Evolutionary conservation across 2,113 vertebrate species (phyloP).

Genomic region (Eretmochelys imbricata): DNA sequence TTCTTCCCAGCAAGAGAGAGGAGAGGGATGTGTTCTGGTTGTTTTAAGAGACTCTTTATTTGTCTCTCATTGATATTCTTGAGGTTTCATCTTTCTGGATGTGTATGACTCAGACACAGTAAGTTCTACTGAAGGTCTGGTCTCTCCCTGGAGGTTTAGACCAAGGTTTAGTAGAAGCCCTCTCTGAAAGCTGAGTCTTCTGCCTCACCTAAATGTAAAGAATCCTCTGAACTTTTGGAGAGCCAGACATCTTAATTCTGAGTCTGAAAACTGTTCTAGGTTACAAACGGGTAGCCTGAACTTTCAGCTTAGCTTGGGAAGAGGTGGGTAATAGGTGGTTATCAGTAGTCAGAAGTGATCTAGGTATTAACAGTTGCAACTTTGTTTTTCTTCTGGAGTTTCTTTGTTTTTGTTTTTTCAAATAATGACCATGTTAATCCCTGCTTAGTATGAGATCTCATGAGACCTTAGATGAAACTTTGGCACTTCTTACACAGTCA

Average conservation of each 20-base stretch:
- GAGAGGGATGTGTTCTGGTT: not conserved
- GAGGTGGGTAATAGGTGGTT: not conserved
- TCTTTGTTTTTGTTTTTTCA: not conserved
- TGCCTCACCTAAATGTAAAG: not conserved
- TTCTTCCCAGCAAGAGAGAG: not conserved
- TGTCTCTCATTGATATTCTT: not conserved
- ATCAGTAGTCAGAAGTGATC: not conserved
- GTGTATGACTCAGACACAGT: not conserved
- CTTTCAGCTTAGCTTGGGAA: not conserved
- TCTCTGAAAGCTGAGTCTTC: not conserved
- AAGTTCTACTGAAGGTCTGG: not conserved
- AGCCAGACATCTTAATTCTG: not conserved
- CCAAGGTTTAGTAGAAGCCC: not conserved
- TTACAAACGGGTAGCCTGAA: not conserved
- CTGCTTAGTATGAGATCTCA: not conserved
- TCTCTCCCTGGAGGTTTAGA: not conserved
- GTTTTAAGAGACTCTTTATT: not conserved
- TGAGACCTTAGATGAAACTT: not conserved
- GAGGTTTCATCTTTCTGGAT: not conserved
- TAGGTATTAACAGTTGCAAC: not conserved
- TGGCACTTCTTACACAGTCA: not conserved
- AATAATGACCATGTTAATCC: not conserved
- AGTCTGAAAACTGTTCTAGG: not conserved
- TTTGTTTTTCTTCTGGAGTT: not conserved
- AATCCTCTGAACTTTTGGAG: not conserved